These are phyloP conservation scores for Physocephala rufipes DNA, from an alignment of 2,888 invertebrate genomes.

Conservation along the genomic window DNA sequence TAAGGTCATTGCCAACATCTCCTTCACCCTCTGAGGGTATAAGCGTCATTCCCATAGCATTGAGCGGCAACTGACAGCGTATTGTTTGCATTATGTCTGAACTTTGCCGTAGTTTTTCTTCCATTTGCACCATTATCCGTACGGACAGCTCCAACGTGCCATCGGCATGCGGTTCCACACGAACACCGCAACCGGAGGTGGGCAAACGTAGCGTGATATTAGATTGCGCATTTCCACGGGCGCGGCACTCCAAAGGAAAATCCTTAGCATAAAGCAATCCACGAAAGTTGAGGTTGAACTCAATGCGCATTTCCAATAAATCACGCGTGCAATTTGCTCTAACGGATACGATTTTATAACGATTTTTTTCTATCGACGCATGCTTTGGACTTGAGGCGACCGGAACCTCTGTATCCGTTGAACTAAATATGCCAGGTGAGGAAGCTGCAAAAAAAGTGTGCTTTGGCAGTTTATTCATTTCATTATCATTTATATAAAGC, in stretches of 20 bases:
- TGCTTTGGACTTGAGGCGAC: conserved; percentile 8
- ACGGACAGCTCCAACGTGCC: conserved; percentile 72
- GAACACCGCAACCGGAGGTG: conserved; percentile 73
- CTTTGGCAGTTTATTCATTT: neutral
- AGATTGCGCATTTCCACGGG: conserved; percentile 67
- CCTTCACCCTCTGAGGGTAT: conserved; percentile 35
- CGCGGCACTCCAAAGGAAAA: conserved; percentile 76
- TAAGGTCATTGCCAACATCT: neutral
- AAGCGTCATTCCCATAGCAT: conserved; percentile 60
- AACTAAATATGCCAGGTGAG: conserved; percentile 2
- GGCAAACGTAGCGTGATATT: conserved; percentile 59
- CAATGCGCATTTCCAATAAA: conserved; percentile 71
- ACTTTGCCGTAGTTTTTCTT: conserved; percentile 76
- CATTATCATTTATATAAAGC: conserved; percentile 33
- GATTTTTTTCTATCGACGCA: conserved; percentile 62
- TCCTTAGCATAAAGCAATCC: conserved; percentile 80
- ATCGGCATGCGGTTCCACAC: conserved; percentile 69
- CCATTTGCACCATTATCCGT: conserved; percentile 78
- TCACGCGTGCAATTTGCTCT: conserved; percentile 73
- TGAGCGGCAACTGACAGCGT: conserved; percentile 67
- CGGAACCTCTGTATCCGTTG: conserved; percentile 27
- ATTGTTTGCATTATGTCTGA: conserved; percentile 75
- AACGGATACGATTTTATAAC: conserved; percentile 68
- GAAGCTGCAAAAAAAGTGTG: neutral
- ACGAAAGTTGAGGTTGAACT: conserved; percentile 71